Evolutionary conservation across 2,113 vertebrate species (phyloP).

Genomic region (Sinocyclocheilus anshuiensis): DNA sequence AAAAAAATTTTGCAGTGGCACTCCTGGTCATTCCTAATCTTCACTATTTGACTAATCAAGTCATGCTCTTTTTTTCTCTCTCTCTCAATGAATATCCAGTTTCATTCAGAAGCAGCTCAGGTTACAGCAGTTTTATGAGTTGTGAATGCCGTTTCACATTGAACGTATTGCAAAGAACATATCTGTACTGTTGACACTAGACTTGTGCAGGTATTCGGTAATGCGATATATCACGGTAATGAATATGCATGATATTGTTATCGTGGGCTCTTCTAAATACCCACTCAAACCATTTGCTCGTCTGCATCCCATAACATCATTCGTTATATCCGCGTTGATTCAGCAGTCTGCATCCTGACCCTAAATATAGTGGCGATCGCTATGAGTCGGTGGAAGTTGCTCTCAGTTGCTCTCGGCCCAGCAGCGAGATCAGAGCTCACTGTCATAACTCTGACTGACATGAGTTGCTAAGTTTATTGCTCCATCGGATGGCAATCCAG

Average conservation of each 20-base stretch:
- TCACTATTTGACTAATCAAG: background rate
- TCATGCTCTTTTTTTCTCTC: background rate
- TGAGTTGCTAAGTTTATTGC: constrained; percentile 30
- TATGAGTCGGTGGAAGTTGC: background rate
- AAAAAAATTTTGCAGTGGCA: no score
- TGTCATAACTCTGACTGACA: background rate
- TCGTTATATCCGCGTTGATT: background rate
- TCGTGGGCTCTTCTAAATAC: no score
- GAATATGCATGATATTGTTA: no score
- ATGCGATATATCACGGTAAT: no score
- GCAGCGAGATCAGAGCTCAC: background rate
- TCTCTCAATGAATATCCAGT: background rate
- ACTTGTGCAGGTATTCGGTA: no score
- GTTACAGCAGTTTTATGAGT: background rate
- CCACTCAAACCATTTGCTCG: background rate
- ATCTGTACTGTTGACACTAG: background rate
- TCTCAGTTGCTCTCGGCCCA: background rate
- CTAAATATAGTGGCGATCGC: background rate
- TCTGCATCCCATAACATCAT: background rate
- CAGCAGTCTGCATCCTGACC: constrained; percentile 20
- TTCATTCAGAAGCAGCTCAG: background rate
- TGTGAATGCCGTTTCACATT: background rate
- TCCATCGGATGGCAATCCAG: constrained; percentile 10
- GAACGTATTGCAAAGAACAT: background rate
- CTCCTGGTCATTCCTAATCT: no score